Conservation (phyloP, 2,888 invertebrate genomes). For the Pecten maximus region DNA sequence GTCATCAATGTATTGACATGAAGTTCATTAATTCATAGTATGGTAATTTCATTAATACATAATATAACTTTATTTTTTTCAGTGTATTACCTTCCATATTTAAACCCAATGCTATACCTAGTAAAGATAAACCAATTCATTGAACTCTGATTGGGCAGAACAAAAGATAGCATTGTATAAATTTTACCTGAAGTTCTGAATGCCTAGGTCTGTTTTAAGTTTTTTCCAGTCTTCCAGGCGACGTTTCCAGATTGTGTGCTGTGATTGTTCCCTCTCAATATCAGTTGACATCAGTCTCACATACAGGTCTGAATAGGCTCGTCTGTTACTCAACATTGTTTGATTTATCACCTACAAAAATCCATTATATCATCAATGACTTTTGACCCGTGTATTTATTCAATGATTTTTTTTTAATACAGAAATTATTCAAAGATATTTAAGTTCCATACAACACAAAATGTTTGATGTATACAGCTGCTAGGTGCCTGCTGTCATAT, state of each 20-base stretch:
- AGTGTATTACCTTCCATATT: too few relatives aligned
- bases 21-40: background rate
- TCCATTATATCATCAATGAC: too few relatives aligned
- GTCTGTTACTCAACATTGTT: constrained; percentile 79
- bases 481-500: background rate
- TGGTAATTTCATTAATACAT: background rate
- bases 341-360: constrained; percentile 78
- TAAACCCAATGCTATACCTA: too few relatives aligned
- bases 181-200: constrained; percentile 74
- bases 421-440: background rate
- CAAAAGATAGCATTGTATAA: background rate
- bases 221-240: constrained; percentile 78
- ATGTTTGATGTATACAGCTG: background rate
- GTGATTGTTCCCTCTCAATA: constrained; percentile 80
- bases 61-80: background rate
- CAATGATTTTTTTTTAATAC: background rate
- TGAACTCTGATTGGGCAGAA: background rate
- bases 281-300: constrained; percentile 79
- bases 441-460: background rate
- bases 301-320: constrained; percentile 80
- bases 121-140: too few relatives aligned
- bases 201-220: constrained; percentile 72
- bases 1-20: background rate
- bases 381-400: too few relatives aligned
- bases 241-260: constrained; percentile 75